Percentiles rank a stretch among this genome's conserved stretches.
Conservation (phyloP, 1,140 invertebrate genomes). For the Megalonaias nervosa region DNA sequence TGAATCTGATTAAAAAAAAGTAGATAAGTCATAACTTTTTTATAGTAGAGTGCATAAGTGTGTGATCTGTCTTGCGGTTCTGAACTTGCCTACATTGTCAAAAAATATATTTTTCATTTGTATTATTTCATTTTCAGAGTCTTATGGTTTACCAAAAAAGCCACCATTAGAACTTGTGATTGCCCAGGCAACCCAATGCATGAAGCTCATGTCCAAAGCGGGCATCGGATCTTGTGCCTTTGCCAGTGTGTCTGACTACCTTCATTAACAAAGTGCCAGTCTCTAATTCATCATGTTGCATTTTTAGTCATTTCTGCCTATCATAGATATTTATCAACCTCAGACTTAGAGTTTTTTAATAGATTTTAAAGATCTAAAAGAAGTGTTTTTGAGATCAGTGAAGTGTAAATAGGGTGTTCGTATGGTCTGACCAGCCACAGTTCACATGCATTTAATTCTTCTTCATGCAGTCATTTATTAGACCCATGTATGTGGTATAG, state of each 20-base stretch:
- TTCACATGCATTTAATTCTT: no score
- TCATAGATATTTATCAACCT: no score
- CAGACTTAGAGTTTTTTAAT: no score
- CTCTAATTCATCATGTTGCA: background rate
- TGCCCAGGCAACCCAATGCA: constrained; percentile 89
- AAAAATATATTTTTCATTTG: background rate
- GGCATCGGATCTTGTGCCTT: constrained; percentile 96
- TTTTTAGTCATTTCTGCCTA: no score
- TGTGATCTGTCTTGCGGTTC: background rate
- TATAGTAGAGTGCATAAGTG: background rate
- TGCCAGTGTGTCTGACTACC: constrained; percentile 76
- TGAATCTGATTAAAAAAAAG: background rate
- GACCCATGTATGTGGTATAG: no score
- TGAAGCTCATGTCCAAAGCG: constrained; percentile 89
- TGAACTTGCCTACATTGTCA: background rate
- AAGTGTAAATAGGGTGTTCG: no score
- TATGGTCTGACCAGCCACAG: no score
- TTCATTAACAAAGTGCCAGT: constrained; percentile 56
- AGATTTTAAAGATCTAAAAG: no score
- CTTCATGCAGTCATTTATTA: no score
- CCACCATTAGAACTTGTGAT: constrained; percentile 94
- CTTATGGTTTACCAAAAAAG: constrained; percentile 87
- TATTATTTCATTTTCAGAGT: constrained; percentile 78
- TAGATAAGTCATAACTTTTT: background rate
- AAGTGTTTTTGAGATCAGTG: no score